A percentile compares a stretch with the other conserved stretches of the same genome.
phyloP scores from a whole-genome alignment of 1,140 invertebrate species.

The Neodiprion pinetum region DNA sequence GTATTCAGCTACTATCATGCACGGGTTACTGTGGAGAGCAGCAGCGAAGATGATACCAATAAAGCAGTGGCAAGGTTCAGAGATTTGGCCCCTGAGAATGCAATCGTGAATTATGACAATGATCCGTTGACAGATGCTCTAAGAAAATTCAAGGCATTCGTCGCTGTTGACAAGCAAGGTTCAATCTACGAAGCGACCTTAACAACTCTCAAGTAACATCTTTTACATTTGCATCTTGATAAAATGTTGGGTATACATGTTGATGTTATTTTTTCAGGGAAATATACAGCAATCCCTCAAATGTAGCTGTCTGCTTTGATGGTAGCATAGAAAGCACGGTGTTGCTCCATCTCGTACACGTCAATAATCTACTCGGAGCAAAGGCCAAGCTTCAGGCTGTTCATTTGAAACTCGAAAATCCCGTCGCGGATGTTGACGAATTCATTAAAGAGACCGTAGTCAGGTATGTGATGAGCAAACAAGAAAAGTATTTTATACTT shows the following conservation, averaged over 20 bases:
- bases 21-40: conserved; percentile 62
- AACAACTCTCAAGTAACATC: not conserved
- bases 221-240: conserved; percentile 14
- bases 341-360: conserved; percentile 38
- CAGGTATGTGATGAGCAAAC: conserved; percentile 25
- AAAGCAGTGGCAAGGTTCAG: conserved; percentile 57
- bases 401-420: conserved; percentile 17
- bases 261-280: conserved; percentile 33
- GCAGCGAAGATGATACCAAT: conserved; percentile 45
- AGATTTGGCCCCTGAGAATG: conserved; percentile 42
- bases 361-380: conserved; percentile 26
- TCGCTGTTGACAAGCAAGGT: not conserved
- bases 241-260: conserved; percentile 9
- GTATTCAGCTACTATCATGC: conserved; percentile 57
- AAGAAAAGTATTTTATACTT: too few relatives aligned
- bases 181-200: not conserved
- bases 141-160: conserved; percentile 39
- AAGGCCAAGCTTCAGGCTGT: conserved; percentile 26
- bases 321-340: conserved; percentile 36
- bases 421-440: conserved; percentile 14
- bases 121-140: conserved; percentile 35
- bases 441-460: conserved; percentile 30
- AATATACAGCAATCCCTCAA: conserved; percentile 35
- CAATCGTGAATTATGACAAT: conserved; percentile 44
- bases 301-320: conserved; percentile 40